These are phyloP conservation scores for Caenorhabditis sulstoni DNA, from an alignment of 2,888 invertebrate genomes.

Conservation along the genomic window DNA sequence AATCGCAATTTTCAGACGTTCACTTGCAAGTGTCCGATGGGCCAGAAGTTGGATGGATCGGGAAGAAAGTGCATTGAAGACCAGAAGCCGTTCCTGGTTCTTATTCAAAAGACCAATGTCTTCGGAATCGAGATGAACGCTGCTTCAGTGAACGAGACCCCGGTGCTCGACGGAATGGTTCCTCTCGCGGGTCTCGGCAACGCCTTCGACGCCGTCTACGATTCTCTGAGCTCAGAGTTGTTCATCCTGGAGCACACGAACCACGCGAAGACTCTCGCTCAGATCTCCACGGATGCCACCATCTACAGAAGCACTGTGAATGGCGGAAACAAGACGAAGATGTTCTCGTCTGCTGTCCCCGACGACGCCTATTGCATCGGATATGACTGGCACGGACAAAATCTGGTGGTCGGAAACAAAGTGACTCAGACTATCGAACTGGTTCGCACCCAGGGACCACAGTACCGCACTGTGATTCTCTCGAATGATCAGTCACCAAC, in stretches of 20 bases:
- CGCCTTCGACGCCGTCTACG: conserved; percentile 93
- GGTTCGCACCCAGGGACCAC: conserved; percentile 82
- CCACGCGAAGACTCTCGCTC: conserved; percentile 75
- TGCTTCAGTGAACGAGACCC: conserved; percentile 63
- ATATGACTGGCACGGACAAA: conserved; percentile 96
- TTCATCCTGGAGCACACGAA: conserved; percentile 82
- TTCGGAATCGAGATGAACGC: conserved; percentile 82
- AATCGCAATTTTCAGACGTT: conserved; percentile 82
- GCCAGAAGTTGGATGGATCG: conserved; percentile 82
- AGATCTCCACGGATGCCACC: conserved; percentile 74
- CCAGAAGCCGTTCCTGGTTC: conserved; percentile 91
- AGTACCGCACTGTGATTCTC: conserved; percentile 90
- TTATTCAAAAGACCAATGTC: conserved; percentile 92
- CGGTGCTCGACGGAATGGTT: conserved; percentile 83
- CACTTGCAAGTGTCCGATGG: conserved; percentile 93
- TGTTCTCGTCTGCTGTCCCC: conserved; percentile 71
- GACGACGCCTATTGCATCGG: conserved; percentile 93
- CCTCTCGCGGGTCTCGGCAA: conserved; percentile 83
- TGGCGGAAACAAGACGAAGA: conserved; percentile 64
- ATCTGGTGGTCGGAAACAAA: conserved; percentile 93
- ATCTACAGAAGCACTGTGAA: conserved; percentile 82
- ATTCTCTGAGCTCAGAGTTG: conserved; percentile 85
- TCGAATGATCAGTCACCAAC: conserved; percentile 91
- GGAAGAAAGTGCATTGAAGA: conserved; percentile 83
- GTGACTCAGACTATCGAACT: conserved; percentile 91